Conservation (phyloP, 2,888 invertebrate species). For the Dascillus cervinus region DNA sequence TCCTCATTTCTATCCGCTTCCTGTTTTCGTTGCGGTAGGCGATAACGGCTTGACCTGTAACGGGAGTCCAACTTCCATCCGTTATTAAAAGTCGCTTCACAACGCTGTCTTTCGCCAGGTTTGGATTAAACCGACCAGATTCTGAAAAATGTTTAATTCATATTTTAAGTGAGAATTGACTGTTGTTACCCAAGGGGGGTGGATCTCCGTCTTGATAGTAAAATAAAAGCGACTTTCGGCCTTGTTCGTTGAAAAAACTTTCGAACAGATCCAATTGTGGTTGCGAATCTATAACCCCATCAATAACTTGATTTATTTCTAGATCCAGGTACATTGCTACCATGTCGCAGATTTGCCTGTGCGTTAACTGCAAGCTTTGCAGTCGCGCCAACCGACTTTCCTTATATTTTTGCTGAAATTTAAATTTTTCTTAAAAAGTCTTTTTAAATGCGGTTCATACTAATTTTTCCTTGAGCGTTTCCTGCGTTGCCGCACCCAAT, state of each 20-base stretch:
- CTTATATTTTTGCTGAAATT: constrained; percentile 51
- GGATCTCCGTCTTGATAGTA: constrained; percentile 60
- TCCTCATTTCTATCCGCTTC: constrained; percentile 54
- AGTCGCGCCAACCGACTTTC: constrained; percentile 47
- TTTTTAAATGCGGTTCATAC: neutral
- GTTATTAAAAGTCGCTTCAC: constrained; percentile 56
- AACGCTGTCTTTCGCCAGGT: constrained; percentile 27
- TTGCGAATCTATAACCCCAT: constrained; percentile 64
- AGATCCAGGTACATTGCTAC: constrained; percentile 52
- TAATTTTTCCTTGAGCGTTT: constrained; percentile 26
- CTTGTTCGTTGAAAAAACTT: constrained; percentile 51
- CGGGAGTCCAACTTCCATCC: constrained; percentile 49
- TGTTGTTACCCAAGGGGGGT: constrained; percentile 52
- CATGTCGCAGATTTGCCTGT: constrained; percentile 61
- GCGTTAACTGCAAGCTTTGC: constrained; percentile 45
- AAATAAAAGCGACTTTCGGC: constrained; percentile 54
- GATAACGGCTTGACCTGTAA: constrained; percentile 59
- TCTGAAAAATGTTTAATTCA: constrained; percentile 40
- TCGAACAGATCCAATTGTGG: constrained; percentile 53
- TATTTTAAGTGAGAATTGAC: neutral
- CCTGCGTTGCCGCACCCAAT: constrained; percentile 25
- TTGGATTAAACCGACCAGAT: constrained; percentile 51
- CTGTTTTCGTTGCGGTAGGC: constrained; percentile 57
- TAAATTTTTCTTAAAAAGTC: neutral
- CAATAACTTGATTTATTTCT: constrained; percentile 52